Base-by-base conservation (phyloP, 2,113 vertebrate species). In the Scomber japonicus region DNA sequence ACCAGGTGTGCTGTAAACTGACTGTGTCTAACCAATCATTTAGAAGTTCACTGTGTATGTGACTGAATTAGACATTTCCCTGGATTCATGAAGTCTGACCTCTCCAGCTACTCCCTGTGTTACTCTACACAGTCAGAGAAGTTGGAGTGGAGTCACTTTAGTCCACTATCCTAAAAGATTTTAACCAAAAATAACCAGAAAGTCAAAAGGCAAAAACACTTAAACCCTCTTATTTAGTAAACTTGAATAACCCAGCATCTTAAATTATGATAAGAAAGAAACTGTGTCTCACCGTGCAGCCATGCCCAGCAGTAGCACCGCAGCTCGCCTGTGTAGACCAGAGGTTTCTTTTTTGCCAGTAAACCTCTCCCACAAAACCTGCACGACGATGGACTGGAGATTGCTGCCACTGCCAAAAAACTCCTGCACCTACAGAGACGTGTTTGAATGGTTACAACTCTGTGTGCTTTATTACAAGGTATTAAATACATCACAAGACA, bases 231-330 rank as follows among this genome's bases (percentile, higher is more conserved):
- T 3, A 56, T 69, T 69, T 63, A 15, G n/a, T 35, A 21, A 27
- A 27, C 24, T 27, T 27, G 24, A 27, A 27, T 27, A 27, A 27
- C 24, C 24, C 24, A 27, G 24, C 24, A 27, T 27, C 24, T 27
- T 27, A 27, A 27, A 27, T 27, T 27, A 27, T 27, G 24, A 27
- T 27, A 27, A 27, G 24, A 21, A 21, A 21, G 21, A 21, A 21
- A 21, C 2, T 0, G 0, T 2, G 27, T 66, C 84, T 93, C 84
- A 99, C 98, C 95, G 93, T 87, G 97, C 95, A 83, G 98, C 96
- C 97, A 99, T 97, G 17, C 97, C 97, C 66, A 99, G 93, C 78
- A 99, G 92, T 63, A 97, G 94, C 57, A 99, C 93, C 0, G 97
- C 96, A 27, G 96, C 96, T 14, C 95, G 94, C 50, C 94, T 95